Conservation (phyloP, 2,113 vertebrate species). For the Delphinus delphis region DNA sequence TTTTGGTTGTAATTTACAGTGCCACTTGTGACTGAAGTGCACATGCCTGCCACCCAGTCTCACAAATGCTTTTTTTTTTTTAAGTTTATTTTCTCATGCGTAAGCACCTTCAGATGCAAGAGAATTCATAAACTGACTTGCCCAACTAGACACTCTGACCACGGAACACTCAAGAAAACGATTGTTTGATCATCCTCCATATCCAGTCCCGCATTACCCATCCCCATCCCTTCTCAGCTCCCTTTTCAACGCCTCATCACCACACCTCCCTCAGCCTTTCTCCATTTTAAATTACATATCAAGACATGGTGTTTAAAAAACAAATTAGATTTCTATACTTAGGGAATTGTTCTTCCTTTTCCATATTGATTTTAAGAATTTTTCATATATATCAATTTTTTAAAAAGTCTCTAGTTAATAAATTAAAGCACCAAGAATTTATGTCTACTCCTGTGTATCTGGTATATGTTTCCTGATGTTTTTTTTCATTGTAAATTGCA, state of each 20-base stretch:
- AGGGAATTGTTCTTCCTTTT: neutral
- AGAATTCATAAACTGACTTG: neutral
- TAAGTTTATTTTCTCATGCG: neutral
- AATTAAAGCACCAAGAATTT: rapidly evolving
- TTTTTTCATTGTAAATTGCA: neutral
- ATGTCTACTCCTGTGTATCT: neutral
- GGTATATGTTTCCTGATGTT: rapidly evolving
- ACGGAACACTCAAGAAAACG: neutral
- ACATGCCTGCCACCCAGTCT: neutral
- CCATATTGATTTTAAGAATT: neutral
- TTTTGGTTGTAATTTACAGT: neutral
- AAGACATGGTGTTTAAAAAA: neutral
- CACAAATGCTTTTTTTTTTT: neutral
- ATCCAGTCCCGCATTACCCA: rapidly evolving
- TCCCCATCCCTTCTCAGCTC: too few species aligned
- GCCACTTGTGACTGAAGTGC: neutral
- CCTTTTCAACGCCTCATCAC: neutral
- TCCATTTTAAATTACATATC: neutral
- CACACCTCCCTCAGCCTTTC: neutral
- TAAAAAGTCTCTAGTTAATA: neutral
- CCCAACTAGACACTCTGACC: neutral
- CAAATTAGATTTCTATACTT: neutral
- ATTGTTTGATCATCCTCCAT: neutral
- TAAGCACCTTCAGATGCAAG: neutral
- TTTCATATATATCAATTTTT: neutral